Conservation (phyloP, 92 coral and sea anemone genomes). For the Meandrina meandrites region DNA sequence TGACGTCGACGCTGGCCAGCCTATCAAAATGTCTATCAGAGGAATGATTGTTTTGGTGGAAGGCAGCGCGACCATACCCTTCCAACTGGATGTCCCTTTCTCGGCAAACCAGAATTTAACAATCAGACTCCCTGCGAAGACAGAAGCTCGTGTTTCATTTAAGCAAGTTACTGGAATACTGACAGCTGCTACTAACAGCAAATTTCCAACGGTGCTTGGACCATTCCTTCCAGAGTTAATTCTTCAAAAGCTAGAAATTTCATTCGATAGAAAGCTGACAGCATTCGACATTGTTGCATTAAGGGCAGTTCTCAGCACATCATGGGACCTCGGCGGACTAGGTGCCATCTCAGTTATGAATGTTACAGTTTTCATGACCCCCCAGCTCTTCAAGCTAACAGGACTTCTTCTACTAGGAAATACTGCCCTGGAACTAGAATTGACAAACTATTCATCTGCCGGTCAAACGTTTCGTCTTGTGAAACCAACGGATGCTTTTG, state of each 20-base stretch:
- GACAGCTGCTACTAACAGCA: conserved; percentile 18
- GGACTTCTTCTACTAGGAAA: background rate
- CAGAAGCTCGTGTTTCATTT: conserved; percentile 3
- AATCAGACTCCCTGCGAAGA: conserved; percentile 22
- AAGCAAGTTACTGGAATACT: conserved; percentile 43
- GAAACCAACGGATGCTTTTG: background rate
- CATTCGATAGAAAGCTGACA: conserved; percentile 28
- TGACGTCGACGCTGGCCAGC: conserved; percentile 17
- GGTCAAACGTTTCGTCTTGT: conserved; percentile 48
- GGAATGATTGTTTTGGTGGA: conserved; percentile 46
- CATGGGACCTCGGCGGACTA: conserved; percentile 60
- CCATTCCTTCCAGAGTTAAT: conserved; percentile 49
- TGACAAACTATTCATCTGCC: conserved; percentile 11
- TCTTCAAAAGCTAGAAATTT: conserved; percentile 36
- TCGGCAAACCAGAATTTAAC: conserved; percentile 18
- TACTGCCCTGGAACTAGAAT: background rate
- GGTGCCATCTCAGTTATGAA: conserved; percentile 36
- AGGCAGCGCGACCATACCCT: conserved; percentile 48
- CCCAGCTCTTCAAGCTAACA: background rate
- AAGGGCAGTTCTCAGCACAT: conserved; percentile 14
- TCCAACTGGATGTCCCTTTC: conserved; percentile 55
- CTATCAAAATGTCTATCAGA: conserved; percentile 29
- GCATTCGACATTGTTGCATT: conserved; percentile 23
- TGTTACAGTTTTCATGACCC: conserved; percentile 17
- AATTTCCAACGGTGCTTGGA: conserved; percentile 38